phyloP scores from a whole-genome alignment of 92 coral and sea anemone species.

The Umimayanthus kanabou region DNA sequence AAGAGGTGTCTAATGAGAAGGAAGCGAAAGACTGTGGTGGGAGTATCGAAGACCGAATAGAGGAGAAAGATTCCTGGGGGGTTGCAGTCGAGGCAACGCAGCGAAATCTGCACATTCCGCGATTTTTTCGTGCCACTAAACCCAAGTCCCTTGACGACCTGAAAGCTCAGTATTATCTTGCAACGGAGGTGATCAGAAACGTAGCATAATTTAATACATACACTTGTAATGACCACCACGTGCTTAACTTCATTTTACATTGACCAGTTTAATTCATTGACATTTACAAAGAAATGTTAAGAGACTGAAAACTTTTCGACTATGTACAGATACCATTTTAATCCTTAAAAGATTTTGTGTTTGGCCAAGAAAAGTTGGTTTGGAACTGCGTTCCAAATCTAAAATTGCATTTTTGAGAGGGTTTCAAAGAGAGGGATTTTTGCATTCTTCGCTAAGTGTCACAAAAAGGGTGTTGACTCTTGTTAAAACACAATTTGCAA shows the following conservation, averaged over 20 bases:
- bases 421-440: too few relatives aligned
- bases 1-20: neutral
- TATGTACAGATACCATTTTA: neutral
- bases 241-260: neutral
- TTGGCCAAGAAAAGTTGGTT: too few relatives aligned
- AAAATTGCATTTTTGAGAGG: too few relatives aligned
- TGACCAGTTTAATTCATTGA: too few relatives aligned
- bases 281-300: neutral
- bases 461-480: too few relatives aligned
- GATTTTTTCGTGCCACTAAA: conserved; percentile 70
- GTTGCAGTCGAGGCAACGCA: conserved; percentile 29
- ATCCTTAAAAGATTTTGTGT: neutral
- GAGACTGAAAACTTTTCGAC: neutral
- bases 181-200: conserved; percentile 15
- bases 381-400: too few relatives aligned
- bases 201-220: too few relatives aligned
- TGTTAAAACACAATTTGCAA: too few relatives aligned
- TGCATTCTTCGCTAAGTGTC: too few relatives aligned
- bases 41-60: conserved; percentile 52
- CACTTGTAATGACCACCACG: neutral
- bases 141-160: conserved; percentile 74
- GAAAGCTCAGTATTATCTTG: conserved; percentile 52
- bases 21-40: neutral
- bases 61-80: conserved; percentile 63
- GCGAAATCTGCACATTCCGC: conserved; percentile 65